Evolutionary conservation across 2,888 invertebrate genomes (phyloP).

Genomic region (Aspidapion aeneum): DNA sequence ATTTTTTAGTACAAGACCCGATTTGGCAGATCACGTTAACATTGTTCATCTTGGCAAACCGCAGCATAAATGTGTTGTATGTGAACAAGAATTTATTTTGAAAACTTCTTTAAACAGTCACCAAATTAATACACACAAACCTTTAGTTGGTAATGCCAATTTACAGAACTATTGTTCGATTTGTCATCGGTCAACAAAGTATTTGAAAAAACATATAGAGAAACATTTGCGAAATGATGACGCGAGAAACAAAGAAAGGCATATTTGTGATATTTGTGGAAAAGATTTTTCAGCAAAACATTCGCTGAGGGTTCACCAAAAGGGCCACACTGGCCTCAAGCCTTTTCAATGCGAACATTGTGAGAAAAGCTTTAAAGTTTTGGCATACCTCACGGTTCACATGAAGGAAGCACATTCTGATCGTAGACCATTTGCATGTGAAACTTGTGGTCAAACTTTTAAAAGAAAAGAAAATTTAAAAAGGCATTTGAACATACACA

Average conservation of each 20-base stretch:
- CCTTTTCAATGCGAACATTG: conserved; percentile 34
- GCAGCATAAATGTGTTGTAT: conserved; percentile 39
- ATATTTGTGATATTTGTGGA: conserved; percentile 38
- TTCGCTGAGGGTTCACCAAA: conserved; percentile 31
- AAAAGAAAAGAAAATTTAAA: conserved; percentile 28
- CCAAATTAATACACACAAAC: conserved; percentile 21
- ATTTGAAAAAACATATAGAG: conserved; percentile 19
- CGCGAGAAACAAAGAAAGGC: conserved; percentile 25
- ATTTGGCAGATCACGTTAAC: conserved; percentile 20
- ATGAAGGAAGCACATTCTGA: conserved; percentile 39
- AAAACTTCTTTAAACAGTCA: conserved; percentile 31
- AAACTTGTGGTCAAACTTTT: conserved; percentile 34
- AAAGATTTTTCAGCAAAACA: conserved; percentile 37
- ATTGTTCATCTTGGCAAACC: conserved; percentile 21
- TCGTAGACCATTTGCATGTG: conserved; percentile 40
- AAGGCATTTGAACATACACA: conserved; percentile 40
- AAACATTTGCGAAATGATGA: conserved; percentile 15
- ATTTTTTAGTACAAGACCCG: conserved; percentile 15
- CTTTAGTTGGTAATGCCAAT: conserved; percentile 20
- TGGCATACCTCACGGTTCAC: conserved; percentile 35
- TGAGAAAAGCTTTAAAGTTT: conserved; percentile 31
- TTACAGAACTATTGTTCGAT: conserved; percentile 23
- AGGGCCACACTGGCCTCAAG: conserved; percentile 34
- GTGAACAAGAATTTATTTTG: conserved; percentile 32
- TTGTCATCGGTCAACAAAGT: conserved; percentile 17